phyloP scores from a whole-genome alignment of 23 tunicate species.

The Styela clava region DNA sequence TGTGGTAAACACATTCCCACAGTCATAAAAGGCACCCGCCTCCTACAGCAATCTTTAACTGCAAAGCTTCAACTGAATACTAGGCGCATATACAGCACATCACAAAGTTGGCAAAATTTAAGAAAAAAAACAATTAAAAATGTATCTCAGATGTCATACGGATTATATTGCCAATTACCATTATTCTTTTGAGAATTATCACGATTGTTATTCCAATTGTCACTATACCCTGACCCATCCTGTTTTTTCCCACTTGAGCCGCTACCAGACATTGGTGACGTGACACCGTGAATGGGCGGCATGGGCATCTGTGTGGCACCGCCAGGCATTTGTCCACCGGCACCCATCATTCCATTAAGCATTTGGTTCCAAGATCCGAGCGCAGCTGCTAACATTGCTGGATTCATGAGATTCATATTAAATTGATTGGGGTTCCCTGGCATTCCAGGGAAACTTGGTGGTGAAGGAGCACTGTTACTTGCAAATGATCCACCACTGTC shows the following conservation, averaged over 20 bases:
- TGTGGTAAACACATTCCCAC: too few species aligned
- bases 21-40: too few species aligned
- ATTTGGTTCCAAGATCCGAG: constrained; percentile 80
- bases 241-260: not conserved
- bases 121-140: too few species aligned
- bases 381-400: constrained; percentile 84
- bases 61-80: too few species aligned
- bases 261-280: not conserved
- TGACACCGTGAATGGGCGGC: not conserved
- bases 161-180: constrained; percentile 3
- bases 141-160: not conserved
- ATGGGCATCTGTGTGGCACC: not conserved
- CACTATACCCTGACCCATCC: constrained; percentile 10
- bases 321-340: constrained; percentile 15
- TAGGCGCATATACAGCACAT: too few species aligned
- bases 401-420: constrained; percentile 59
- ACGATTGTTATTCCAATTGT: constrained; percentile 17
- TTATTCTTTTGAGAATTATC: not conserved
- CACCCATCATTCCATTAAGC: constrained; percentile 65
- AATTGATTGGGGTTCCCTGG: constrained; percentile 21
- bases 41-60: too few species aligned
- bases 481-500: not conserved
- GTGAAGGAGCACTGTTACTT: constrained; percentile 1
- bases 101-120: not conserved
- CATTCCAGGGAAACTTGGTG: constrained; percentile 22